Evolutionary conservation across 1,140 invertebrate genomes (phyloP), one percentile per base, ranked within the genome.

Genomic region (Polypedilum vanderplanki): DNA sequence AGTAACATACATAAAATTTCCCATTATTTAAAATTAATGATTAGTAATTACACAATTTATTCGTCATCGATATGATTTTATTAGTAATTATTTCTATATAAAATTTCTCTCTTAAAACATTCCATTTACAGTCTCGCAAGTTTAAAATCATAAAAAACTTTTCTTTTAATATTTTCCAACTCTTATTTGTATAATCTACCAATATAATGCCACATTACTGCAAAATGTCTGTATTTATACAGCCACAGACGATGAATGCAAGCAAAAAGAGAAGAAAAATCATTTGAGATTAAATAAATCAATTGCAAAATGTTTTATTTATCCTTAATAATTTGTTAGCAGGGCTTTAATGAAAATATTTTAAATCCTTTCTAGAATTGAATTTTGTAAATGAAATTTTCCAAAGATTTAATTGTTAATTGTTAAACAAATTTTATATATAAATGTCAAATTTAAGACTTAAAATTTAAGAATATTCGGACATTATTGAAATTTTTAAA

Each of bases 161-260:
- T n/a, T n/a, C n/a, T n/a, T n/a, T n/a, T n/a, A n/a, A n/a, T 57
- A 12, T 57, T 57, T n/a, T 57, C n/a, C 46, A 15, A 15, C n/a
- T n/a, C n/a, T 12, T 57, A 12, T 57, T 57, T 57, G n/a, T 57
- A 57, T 57, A 70, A 20, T 18, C 7, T 18, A n/a, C n/a, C n/a
- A n/a, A n/a, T n/a, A n/a, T n/a, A n/a, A n/a, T n/a, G n/a, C n/a
- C 65, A 12, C 17, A 70, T 70, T 70, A 70, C 65, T 70, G 4
- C 7, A 22, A 20, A 70, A 70, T 70, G 65, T 70, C 65, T 70
- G 65, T 70, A 70, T 70, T 70, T 70, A 70, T 17, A 70, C 65
- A 70, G 9, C 18, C 5, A 33, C 65, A 22, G 20, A 70, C 24
- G 17, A 70, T n/a, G 20, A 9, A 57, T 57, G n/a, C 46, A 12